Evolutionary conservation across 2,113 vertebrate genomes (phyloP), one percentile per base, ranked within the genome.

Genomic region (Cettia cetti): DNA sequence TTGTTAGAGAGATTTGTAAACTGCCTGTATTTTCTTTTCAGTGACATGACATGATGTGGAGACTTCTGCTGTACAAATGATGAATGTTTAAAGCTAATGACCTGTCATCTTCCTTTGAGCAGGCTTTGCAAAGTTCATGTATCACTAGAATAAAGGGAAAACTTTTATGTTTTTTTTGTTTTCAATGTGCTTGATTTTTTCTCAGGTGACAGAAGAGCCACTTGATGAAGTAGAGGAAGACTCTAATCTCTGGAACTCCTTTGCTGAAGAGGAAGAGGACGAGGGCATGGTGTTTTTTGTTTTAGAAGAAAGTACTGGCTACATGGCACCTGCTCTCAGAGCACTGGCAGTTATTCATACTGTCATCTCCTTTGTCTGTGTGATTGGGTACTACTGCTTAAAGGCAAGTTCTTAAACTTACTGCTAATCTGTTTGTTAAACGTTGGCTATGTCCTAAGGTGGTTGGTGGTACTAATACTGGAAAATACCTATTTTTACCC

Each of bases 351-450:
- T 99, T 44, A 97, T 99, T 75, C 99, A 99, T 94, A 99, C 99
- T 2, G 52, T 99, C 95, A 99, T 99, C 97, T 99, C 99, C 28
- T 98, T 99, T 71, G 98, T 99, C 93, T 99, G 99, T 86, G 99
- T 99, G 40, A 98, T 99, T 94, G 99, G 99, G 82, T 99, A 99
- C 86, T 99, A 99, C 89, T 99, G 98, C 96, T 97, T 99, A 65
- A 99, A 99, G 99, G 99, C 98, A 97, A 97, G 96, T 72, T 64
- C 56, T 63, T 50, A 68, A 35, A 31, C 45, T 59, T 49, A 27
- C 19, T 66, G n/a, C 39, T 82, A 23, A 60, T 49, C 40, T 35
- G 10, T 33, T 70, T 77, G 26, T 60, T 82, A 45, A 69, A 66
- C 40, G 23, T 4, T 2, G 2, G 5, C 30, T 47, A 6, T 35